Base-by-base conservation (phyloP, 1,140 invertebrate species). In the Danaus plexippus region DNA sequence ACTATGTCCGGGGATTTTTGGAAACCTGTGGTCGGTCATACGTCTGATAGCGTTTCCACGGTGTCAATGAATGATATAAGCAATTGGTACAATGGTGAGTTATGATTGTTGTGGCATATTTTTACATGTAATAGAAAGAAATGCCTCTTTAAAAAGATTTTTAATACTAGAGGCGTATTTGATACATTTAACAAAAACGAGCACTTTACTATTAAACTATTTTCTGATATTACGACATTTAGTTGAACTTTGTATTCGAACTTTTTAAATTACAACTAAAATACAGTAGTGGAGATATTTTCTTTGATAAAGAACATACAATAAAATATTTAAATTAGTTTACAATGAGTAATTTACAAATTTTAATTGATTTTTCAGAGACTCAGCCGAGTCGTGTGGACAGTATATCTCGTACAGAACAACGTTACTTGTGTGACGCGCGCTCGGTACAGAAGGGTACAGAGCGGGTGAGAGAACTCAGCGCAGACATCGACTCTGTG, bases 401-500 rank as follows among this genome's bases (percentile, higher is more conserved):
- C 15, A 77, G 71, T 6, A 63, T 84, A 15, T 60, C 66, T 1
- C 67, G 68, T 0, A 71, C 77, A 0, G 85, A 88, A 59, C 71
- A 79, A 52, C 80, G 78, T 40, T 87, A 75, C 57, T 79, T 79
- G 11, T 78, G 76, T 0, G 87, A 88, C 57, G 71, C 86, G 12
- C 74, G 71, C 15, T 73, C 64, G 9, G 81, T 87, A 11, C 80
- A 78, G 32, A 61, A 56, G 40, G 80, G 73, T 47, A 87, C 84
- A 43, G 71, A 84, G 55, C 85, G 86, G 61, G 81, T 89, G 75
- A 77, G 78, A 50, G 86, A 89, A 54, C 73, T 90, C 7, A 90
- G 90, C 54, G 88, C 87, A 9, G 89, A 90, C 63, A 60, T 91
- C 11, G 90, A 91, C 63, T 88, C 88, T 0, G 90, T 90, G 11